A percentile compares a stretch with the other conserved stretches of the same genome.
Evolutionary conservation across 2,888 invertebrate species (phyloP).

Genomic region (Loripinus fragilis): DNA sequence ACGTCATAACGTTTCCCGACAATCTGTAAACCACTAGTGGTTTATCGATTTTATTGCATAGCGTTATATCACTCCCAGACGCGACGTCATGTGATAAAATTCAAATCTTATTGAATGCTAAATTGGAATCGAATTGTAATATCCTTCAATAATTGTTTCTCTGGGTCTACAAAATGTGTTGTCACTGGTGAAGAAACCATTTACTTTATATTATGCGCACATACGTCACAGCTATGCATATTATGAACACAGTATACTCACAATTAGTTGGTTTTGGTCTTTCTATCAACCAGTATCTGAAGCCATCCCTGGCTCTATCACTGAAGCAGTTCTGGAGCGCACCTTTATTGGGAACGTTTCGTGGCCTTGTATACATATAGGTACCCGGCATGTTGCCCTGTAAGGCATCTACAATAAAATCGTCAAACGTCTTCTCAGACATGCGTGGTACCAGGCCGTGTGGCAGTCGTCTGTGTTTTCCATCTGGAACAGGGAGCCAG

Average conservation of each 20-base stretch:
- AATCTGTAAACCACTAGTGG: too few species aligned
- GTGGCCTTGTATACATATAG: slow-evolving; percentile 62
- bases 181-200: too few species aligned
- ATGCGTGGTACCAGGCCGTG: slow-evolving; percentile 38
- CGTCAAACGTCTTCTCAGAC: slow-evolving; percentile 62
- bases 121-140: too few species aligned
- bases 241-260: slow-evolving; percentile 65
- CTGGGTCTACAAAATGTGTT: too few species aligned
- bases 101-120: too few species aligned
- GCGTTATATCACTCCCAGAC: too few species aligned
- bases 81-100: too few species aligned
- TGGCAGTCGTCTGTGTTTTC: slow-evolving; percentile 44
- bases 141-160: too few species aligned
- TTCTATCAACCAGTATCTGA: slow-evolving; percentile 80
- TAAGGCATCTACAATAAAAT: slow-evolving; percentile 65
- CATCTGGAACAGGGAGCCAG: slow-evolving; percentile 47
- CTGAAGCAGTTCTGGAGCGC: slow-evolving; percentile 69
- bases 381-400: slow-evolving; percentile 62
- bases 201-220: too few species aligned
- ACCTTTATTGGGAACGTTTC: slow-evolving; percentile 53
- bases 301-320: slow-evolving; percentile 76
- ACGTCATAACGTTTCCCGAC: too few species aligned
- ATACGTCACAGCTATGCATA: too few species aligned
- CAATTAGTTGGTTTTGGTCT: slow-evolving; percentile 80
- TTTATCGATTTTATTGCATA: too few species aligned